Conservation (phyloP, 2,797 vertebrate genomes). For the Sebastes iracundus region DNA sequence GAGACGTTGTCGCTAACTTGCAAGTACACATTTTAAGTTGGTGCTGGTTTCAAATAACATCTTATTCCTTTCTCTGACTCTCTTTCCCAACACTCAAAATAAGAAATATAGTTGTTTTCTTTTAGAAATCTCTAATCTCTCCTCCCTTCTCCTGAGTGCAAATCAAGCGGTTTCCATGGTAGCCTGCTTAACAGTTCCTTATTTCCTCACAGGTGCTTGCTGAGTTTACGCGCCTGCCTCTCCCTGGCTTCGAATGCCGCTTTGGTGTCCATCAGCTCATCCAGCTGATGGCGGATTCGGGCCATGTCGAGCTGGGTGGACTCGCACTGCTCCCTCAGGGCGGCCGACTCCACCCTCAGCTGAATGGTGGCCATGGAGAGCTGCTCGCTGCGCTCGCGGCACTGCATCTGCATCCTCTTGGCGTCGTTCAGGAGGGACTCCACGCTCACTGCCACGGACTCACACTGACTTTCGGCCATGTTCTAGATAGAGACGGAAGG, state of each 20-base stretch:
- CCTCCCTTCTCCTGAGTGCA: not conserved
- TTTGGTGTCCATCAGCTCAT: slow-evolving; percentile 81
- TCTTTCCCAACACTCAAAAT: not conserved
- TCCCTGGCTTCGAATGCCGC: slow-evolving; percentile 80
- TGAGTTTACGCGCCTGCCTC: slow-evolving; percentile 83
- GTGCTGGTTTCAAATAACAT: not conserved
- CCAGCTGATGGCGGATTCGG: slow-evolving; percentile 72
- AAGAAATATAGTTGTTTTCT: too few species aligned
- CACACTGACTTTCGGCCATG: slow-evolving; percentile 79
- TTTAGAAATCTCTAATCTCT: too few species aligned
- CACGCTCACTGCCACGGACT: slow-evolving; percentile 77
- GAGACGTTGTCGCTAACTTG: not conserved
- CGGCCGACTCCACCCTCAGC: slow-evolving; percentile 72
- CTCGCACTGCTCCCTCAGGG: slow-evolving; percentile 74
- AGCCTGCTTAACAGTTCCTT: not conserved
- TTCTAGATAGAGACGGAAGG: slow-evolving; percentile 28
- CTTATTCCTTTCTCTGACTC: not conserved
- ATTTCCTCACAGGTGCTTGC: slow-evolving; percentile 80
- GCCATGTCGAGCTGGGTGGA: slow-evolving; percentile 79
- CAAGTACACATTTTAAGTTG: not conserved
- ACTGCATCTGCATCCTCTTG: slow-evolving; percentile 74
- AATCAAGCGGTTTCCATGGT: not conserved
- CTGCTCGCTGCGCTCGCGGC: slow-evolving; percentile 71
- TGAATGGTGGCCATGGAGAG: slow-evolving; percentile 66
- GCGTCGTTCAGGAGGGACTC: slow-evolving; percentile 80